Evolutionary conservation across 2,797 vertebrate species (phyloP), one percentile per base, ranked within the genome.

Genomic region (Diplodus sargus): DNA sequence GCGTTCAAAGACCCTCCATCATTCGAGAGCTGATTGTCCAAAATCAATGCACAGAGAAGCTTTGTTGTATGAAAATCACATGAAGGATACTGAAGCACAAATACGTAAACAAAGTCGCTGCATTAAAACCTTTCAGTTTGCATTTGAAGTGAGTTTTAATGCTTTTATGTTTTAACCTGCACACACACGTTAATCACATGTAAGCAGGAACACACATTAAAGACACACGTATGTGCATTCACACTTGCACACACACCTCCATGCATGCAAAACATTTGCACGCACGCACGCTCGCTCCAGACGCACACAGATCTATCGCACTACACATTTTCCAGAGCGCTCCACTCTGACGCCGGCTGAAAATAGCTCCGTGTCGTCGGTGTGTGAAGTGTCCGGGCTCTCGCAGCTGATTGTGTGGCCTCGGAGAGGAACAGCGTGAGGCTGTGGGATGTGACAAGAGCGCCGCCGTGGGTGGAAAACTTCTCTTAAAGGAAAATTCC

Each of bases 401-500:
- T 85, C 74, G 42, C 80, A 87, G 81, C 82, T 87, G 88, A 90
- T 85, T 83, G 88, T 84, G 71, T 39, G 65, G 78, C 81, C 48
- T 34, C 45, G 0, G 47, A 57, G 47, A 85, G 63, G 62, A 78
- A 60, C 73, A n/a, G 79, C 30, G 81, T 81, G 76, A 83, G 79
- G 51, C 64, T 85, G 84, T 78, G 81, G 79, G 80, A 84, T 74
- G 83, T 85, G 83, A 81, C 84, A 63, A 85, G 83, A 90, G 83
- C 66, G 69, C 81, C 85, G 54, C 82, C 34, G 57, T 84, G 83
- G 85, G 86, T 78, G 79, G 87, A 85, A 34, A 86, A 80, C 78
- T 81, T 81, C 85, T 85, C 76, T 79, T 81, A 74, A 84, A 84
- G 86, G 82, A 84, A 78, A 63, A 85, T 83, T 88, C 77, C 89